These are phyloP conservation scores for Parazoanthus darwini DNA, from an alignment of 92 coral and sea anemone species.

Conservation along the genomic window DNA sequence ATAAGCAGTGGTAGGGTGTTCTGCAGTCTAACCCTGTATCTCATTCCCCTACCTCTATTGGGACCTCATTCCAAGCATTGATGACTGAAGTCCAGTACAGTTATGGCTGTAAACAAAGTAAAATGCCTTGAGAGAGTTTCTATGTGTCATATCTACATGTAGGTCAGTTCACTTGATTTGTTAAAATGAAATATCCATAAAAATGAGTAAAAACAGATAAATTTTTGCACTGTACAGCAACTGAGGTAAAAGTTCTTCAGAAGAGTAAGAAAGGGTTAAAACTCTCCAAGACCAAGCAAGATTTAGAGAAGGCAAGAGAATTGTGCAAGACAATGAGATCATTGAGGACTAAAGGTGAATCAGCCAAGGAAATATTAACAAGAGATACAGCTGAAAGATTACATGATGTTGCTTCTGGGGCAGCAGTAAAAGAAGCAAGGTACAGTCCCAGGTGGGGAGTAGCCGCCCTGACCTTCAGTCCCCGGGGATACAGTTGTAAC, in stretches of 20 bases:
- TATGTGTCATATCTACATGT: too few relatives aligned
- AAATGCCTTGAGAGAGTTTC: too few relatives aligned
- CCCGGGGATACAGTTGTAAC: too few relatives aligned
- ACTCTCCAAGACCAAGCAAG: constrained; percentile 59
- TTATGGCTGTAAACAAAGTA: too few relatives aligned
- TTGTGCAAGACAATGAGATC: constrained; percentile 77
- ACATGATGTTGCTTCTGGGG: constrained; percentile 63
- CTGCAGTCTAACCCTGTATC: too few relatives aligned
- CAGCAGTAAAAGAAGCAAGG: constrained; percentile 21
- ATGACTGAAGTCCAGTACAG: too few relatives aligned
- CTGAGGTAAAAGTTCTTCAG: not conserved
- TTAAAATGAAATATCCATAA: too few relatives aligned
- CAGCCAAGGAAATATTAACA: constrained; percentile 47
- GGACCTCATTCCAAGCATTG: too few relatives aligned
- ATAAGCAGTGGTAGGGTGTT: too few relatives aligned
- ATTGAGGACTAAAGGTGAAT: constrained; percentile 63
- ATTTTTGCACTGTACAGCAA: not conserved
- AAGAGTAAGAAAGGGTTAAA: constrained; percentile 5
- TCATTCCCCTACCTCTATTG: too few relatives aligned
- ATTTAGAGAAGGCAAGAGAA: constrained; percentile 78
- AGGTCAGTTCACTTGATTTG: too few relatives aligned
- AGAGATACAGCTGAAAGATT: constrained; percentile 57
- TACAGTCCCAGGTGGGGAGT: not conserved
- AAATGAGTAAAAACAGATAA: not conserved
- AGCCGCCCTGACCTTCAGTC: too few relatives aligned